A percentile compares a stretch with the other conserved stretches of the same genome.
These are phyloP conservation scores for Drosophila truncata DNA, from an alignment of 1,140 invertebrate species.

Conservation along the genomic window DNA sequence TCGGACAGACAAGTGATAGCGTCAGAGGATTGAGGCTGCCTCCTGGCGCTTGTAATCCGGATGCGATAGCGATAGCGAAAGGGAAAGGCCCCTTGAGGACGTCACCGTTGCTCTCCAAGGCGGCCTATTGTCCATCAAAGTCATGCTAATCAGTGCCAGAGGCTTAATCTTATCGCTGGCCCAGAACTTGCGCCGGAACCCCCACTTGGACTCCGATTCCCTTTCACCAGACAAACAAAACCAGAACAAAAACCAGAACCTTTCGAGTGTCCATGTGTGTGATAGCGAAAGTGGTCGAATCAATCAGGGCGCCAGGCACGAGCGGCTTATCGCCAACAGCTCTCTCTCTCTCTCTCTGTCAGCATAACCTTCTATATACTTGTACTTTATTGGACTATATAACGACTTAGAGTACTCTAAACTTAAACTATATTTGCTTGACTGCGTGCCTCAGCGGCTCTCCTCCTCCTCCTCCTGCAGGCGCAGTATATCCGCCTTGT, in stretches of 20 bases:
- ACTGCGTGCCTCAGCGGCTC: slow-evolving; percentile 59
- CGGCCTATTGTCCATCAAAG: slow-evolving; percentile 10
- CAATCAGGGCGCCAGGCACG: slow-evolving; percentile 22
- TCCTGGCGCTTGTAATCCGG: slow-evolving; percentile 24
- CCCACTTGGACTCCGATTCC: neutral
- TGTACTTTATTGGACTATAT: slow-evolving; percentile 60
- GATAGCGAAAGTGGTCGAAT: slow-evolving; percentile 35
- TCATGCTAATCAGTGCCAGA: slow-evolving; percentile 18
- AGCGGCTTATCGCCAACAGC: slow-evolving; percentile 5
- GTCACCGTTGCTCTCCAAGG: slow-evolving; percentile 20
- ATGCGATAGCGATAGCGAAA: slow-evolving; percentile 31
- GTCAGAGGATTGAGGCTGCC: neutral
- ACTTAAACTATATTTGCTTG: slow-evolving; percentile 27
- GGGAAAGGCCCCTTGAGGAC: slow-evolving; percentile 36
- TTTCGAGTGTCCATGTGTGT: neutral
- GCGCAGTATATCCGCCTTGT: slow-evolving; percentile 93
- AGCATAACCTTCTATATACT: neutral
- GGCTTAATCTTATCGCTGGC: slow-evolving; percentile 46
- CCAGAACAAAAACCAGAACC: neutral
- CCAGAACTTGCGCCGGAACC: slow-evolving; percentile 8
- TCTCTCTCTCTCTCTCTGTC: neutral
- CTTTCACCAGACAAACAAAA: slow-evolving; percentile 1
- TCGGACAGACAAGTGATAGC: slow-evolving; percentile 19
- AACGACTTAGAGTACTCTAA: slow-evolving; percentile 58
- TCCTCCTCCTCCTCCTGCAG: slow-evolving; percentile 93